Conservation (phyloP, 1,140 invertebrate genomes). For the Drosophila sucinea region DNA sequence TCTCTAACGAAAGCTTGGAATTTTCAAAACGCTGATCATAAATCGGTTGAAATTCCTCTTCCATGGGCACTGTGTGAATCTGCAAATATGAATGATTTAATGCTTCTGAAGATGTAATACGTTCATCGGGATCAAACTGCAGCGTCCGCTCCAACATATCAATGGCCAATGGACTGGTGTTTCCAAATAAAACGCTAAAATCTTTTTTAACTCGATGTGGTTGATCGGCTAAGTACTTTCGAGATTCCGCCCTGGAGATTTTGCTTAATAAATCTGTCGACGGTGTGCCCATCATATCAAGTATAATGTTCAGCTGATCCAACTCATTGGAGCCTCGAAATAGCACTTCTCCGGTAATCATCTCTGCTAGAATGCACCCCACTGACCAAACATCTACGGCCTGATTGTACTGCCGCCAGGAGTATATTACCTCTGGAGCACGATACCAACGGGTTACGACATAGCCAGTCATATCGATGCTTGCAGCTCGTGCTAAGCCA, state of each 20-base stretch:
- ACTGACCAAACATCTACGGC: conserved; percentile 99
- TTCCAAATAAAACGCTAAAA: conserved; percentile 94
- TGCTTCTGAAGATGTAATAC: conserved; percentile 96
- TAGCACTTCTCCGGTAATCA: conserved; percentile 93
- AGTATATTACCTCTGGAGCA: conserved; percentile 99
- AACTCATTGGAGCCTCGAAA: conserved; percentile 99
- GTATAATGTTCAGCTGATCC: conserved; percentile 96
- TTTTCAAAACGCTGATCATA: conserved; percentile 98
- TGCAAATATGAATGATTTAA: conserved; percentile 92
- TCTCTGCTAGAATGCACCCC: conserved; percentile 98
- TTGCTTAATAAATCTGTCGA: conserved; percentile 94
- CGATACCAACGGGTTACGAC: conserved; percentile 98
- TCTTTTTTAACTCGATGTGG: conserved; percentile 92
- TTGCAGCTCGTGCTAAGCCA: conserved; percentile 96
- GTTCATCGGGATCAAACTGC: conserved; percentile 95
- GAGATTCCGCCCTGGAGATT: conserved; percentile 95
- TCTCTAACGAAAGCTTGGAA: conserved; percentile 93
- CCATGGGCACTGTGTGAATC: conserved; percentile 94
- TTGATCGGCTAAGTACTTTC: conserved; percentile 93
- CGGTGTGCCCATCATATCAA: conserved; percentile 96
- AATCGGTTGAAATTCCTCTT: conserved; percentile 92
- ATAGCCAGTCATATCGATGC: conserved; percentile 99
- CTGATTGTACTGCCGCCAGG: conserved; percentile 99
- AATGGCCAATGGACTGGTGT: conserved; percentile 95
- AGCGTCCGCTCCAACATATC: conserved; percentile 97